These are phyloP conservation scores for Oreonectes daqikongensis DNA, from an alignment of 2,797 vertebrate genomes.

Conservation along the genomic window DNA sequence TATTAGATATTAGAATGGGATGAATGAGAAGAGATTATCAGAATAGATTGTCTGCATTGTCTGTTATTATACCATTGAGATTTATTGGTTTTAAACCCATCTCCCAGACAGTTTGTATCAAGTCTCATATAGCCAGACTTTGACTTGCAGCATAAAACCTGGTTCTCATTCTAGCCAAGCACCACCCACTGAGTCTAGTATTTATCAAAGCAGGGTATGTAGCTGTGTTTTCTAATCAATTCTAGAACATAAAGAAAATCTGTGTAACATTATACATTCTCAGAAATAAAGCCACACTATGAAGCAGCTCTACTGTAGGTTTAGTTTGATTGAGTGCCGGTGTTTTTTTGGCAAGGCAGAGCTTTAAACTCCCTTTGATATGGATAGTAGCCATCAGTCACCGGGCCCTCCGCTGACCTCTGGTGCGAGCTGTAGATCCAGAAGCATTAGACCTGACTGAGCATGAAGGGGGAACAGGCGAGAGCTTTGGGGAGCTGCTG, in stretches of 20 bases:
- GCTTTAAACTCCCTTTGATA: slow-evolving; percentile 42
- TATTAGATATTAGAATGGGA: slow-evolving; percentile 6
- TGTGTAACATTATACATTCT: slow-evolving; percentile 18
- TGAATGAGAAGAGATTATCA: not conserved
- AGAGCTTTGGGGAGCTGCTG: slow-evolving; percentile 57
- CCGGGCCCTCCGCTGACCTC: slow-evolving; percentile 16
- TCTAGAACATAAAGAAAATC: not conserved
- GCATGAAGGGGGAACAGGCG: slow-evolving; percentile 48
- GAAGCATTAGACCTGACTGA: slow-evolving; percentile 37
- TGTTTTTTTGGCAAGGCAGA: slow-evolving; percentile 14
- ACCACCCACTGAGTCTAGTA: not conserved
- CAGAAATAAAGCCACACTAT: slow-evolving; percentile 28
- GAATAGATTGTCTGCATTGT: slow-evolving; percentile 7
- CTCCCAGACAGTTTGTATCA: too few relatives aligned
- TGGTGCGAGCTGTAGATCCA: slow-evolving; percentile 14
- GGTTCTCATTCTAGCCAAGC: not conserved
- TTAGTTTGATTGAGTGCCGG: slow-evolving; percentile 30
- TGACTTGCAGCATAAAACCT: not conserved
- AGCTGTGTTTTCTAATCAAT: not conserved
- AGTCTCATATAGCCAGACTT: not conserved
- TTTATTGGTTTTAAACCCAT: not conserved
- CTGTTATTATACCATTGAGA: not conserved
- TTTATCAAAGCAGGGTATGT: not conserved
- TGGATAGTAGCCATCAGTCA: slow-evolving; percentile 42
- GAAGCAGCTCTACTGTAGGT: slow-evolving; percentile 7